These are phyloP conservation scores for Holcopasites calliopsidis DNA, from an alignment of 1,140 invertebrate genomes.

Conservation along the genomic window DNA sequence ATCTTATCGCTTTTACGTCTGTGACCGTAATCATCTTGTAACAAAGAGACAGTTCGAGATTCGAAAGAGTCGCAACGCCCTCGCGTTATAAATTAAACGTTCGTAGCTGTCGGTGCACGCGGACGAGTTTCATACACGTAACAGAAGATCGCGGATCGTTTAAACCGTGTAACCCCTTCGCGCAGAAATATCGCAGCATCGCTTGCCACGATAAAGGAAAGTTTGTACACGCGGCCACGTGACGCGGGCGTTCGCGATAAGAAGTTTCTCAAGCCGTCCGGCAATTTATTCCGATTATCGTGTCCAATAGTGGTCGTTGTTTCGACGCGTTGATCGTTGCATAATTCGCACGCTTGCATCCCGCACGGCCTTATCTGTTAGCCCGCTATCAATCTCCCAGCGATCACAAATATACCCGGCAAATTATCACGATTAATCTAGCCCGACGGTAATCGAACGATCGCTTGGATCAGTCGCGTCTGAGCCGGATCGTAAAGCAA, in stretches of 20 bases:
- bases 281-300: slow-evolving; percentile 21
- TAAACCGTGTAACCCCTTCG: not conserved
- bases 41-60: no score
- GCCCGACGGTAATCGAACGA: no score
- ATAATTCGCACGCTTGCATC: not conserved
- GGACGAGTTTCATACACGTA: not conserved
- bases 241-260: not conserved
- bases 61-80: no score
- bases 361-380: slow-evolving; percentile 5
- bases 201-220: not conserved
- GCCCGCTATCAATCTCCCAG: no score
- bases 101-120: no score
- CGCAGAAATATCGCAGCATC: slow-evolving; percentile 13
- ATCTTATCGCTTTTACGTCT: no score
- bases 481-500: no score
- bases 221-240: slow-evolving; percentile 11
- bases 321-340: not conserved
- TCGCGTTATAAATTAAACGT: no score
- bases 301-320: not conserved
- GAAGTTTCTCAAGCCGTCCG: not conserved
- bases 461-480: no score
- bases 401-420: no score
- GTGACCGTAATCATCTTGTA: no score
- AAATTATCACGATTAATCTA: no score
- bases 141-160: not conserved